phyloP scores from a whole-genome alignment of 2,888 invertebrate genomes.

The Nomada flava region DNA sequence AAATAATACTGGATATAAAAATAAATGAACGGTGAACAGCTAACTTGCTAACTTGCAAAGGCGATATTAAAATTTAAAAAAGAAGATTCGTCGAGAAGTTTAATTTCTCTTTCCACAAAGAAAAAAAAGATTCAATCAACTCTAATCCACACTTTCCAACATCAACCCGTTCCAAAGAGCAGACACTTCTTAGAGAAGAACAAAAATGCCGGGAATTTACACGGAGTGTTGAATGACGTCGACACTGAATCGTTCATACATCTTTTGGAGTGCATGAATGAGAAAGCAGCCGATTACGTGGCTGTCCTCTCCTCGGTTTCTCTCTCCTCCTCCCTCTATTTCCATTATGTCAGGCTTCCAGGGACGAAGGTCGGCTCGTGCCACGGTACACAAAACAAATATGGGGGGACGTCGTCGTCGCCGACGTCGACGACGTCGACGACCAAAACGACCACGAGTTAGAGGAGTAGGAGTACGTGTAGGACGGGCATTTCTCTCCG shows the following conservation, averaged over 20 bases:
- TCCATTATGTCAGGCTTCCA: slow-evolving; percentile 46
- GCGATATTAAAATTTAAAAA: too few species aligned
- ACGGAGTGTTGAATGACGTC: background rate
- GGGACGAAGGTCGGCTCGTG: slow-evolving; percentile 40
- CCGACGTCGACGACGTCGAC: slow-evolving; percentile 33
- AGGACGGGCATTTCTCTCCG: slow-evolving; percentile 43
- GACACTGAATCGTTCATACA: slow-evolving; percentile 15
- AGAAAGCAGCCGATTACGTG: slow-evolving; percentile 34
- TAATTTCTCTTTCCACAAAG: background rate
- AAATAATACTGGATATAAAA: background rate
- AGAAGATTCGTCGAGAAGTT: too few species aligned
- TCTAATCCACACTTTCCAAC: background rate
- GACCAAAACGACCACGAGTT: slow-evolving; percentile 34
- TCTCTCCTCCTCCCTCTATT: slow-evolving; percentile 18
- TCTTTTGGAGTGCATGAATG: slow-evolving; percentile 15
- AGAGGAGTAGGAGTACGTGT: slow-evolving; percentile 11
- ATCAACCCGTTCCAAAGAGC: background rate
- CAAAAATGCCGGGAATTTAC: background rate
- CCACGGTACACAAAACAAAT: slow-evolving; percentile 55
- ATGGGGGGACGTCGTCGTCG: slow-evolving; percentile 18
- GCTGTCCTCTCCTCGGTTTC: slow-evolving; percentile 7
- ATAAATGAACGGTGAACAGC: background rate
- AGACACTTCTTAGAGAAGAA: background rate
- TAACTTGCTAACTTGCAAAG: background rate
- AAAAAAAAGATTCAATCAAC: background rate